These are phyloP conservation scores for Heliconius hortense DNA, from an alignment of 2,888 invertebrate species.

Conservation along the genomic window DNA sequence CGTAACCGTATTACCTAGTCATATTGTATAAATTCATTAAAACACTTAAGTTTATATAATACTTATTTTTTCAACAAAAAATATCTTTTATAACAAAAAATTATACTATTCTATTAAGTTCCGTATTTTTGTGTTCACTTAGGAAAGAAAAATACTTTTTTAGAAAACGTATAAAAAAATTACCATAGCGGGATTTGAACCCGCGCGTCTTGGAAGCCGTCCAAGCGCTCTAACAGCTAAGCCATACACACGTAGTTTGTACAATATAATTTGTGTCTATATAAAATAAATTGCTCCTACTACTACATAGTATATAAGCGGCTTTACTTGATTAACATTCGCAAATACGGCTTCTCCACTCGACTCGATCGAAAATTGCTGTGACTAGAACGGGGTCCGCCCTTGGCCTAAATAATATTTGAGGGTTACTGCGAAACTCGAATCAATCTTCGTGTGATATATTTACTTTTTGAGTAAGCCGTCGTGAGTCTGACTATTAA, in stretches of 20 bases:
- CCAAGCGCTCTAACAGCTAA: no score
- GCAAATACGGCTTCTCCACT: slow-evolving; percentile 29
- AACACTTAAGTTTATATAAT: not conserved
- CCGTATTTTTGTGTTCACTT: no score
- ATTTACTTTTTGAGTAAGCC: not conserved
- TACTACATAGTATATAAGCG: slow-evolving; percentile 22
- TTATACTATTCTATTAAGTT: not conserved
- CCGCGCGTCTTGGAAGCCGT: no score
- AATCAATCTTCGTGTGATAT: not conserved
- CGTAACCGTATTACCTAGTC: not conserved
- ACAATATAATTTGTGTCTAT: not conserved
- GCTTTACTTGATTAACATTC: slow-evolving; percentile 23
- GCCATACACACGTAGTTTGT: not conserved
- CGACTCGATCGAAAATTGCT: slow-evolving; percentile 7
- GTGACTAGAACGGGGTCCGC: slow-evolving; percentile 11
- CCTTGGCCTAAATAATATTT: slow-evolving; percentile 32
- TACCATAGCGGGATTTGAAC: no score
- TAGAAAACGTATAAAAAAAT: no score
- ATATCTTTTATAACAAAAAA: not conserved
- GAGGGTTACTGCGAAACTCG: slow-evolving; percentile 4
- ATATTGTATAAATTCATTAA: not conserved
- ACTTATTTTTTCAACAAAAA: not conserved
- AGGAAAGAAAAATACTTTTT: no score
- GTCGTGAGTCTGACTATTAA: not conserved
- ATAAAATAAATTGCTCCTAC: slow-evolving; percentile 10